A percentile compares a stretch with the other conserved stretches of the same genome.
Evolutionary conservation across 2,888 invertebrate species (phyloP).

Genomic region (Eubasilissa splendida): DNA sequence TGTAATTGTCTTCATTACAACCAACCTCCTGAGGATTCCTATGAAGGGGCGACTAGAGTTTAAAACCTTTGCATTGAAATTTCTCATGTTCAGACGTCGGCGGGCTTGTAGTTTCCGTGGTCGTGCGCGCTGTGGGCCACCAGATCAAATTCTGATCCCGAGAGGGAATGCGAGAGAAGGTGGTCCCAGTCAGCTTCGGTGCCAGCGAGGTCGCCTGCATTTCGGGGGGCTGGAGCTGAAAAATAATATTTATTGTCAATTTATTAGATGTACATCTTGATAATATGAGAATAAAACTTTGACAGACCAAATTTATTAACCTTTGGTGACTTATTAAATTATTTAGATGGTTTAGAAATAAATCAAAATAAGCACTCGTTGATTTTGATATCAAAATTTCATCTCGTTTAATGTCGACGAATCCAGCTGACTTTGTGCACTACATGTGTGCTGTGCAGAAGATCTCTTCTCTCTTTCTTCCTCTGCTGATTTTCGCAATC

Average conservation of each 20-base stretch:
- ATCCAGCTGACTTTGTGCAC: no score
- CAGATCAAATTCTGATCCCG: conserved; percentile 78
- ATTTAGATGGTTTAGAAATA: no score
- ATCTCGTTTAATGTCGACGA: no score
- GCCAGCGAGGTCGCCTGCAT: conserved; percentile 59
- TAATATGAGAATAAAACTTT: no score
- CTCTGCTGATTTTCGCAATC: no score
- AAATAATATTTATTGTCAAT: neutral
- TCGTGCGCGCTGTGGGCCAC: conserved; percentile 67
- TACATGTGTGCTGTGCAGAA: no score
- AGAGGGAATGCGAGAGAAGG: conserved; percentile 69
- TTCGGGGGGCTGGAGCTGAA: conserved; percentile 50
- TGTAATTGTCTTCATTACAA: neutral
- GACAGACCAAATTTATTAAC: no score
- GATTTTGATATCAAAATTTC: no score
- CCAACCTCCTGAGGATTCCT: neutral
- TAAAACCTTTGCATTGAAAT: neutral
- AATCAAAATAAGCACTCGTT: no score
- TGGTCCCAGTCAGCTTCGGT: conserved; percentile 70
- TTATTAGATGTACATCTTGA: no score
- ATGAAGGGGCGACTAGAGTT: neutral
- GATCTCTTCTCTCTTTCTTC: no score
- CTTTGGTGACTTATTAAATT: no score
- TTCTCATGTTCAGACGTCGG: conserved; percentile 39
- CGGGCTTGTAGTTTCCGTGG: conserved; percentile 35